Percentiles rank a stretch among this genome's conserved stretches.
Conservation (phyloP, 2,888 invertebrate genomes). For the Microctonus hyperodae region DNA sequence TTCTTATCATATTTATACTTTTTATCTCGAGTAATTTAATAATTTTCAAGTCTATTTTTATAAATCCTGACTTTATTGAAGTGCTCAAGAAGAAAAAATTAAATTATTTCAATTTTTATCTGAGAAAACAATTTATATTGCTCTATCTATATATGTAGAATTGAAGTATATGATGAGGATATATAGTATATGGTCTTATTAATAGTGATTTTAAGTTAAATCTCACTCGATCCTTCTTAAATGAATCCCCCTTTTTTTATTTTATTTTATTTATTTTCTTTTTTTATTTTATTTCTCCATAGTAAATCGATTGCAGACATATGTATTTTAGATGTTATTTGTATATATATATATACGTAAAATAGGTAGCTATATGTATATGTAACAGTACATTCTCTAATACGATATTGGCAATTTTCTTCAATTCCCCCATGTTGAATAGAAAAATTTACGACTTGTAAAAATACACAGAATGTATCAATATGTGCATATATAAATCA, state of each 20-base stretch:
- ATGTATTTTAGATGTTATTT: not conserved
- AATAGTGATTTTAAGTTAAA: not conserved
- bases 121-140: too few relatives aligned
- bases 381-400: conserved; percentile 36
- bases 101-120: not conserved
- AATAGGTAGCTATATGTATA: conserved; percentile 39
- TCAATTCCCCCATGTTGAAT: conserved; percentile 23
- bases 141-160: too few relatives aligned
- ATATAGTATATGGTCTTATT: not conserved
- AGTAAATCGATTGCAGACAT: conserved; percentile 34
- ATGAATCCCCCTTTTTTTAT: conserved; percentile 42
- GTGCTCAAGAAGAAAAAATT: too few relatives aligned
- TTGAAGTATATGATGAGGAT: not conserved
- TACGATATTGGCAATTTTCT: conserved; percentile 47
- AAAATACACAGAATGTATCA: not conserved
- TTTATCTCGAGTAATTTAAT: too few relatives aligned
- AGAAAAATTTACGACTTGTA: not conserved
- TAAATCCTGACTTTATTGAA: too few relatives aligned
- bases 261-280: conserved; percentile 42
- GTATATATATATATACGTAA: conserved; percentile 31
- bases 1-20: not conserved
- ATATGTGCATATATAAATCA: not conserved
- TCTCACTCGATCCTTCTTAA: not conserved
- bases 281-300: conserved; percentile 37
- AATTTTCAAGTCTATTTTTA: too few relatives aligned